Base-by-base conservation (phyloP, 1,140 invertebrate genomes). In the Oryzaephilus surinamensis region DNA sequence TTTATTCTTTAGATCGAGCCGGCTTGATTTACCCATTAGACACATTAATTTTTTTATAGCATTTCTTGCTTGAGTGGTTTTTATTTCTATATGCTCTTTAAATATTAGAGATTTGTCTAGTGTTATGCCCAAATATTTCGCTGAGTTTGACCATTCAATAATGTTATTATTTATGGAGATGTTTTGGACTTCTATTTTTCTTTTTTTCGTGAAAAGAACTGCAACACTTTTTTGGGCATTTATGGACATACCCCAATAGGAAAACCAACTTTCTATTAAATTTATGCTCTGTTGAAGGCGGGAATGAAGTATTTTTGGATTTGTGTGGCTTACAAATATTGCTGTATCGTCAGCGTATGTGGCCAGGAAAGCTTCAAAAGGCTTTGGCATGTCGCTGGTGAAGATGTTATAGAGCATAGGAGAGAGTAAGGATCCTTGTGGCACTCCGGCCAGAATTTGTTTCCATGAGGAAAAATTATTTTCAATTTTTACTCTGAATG, bases 301-400 rank as follows among this genome's bases (percentile, higher is more conserved):
- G 3, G 32, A 33, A 32, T 17, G 15, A 10, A 18, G 13, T 8
- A n/a, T 41, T 5, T 13, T 32, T 10, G 20, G 15, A 11, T 10
- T 15, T 14, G 10, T n/a, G 10, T 6, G 11, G 32, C 33, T 16
- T 12, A 19, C 13, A 14, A 14, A 21, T 13, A 45, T 30, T 37
- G 51, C 45, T 2, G 51, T 54, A 18, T 55, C 49, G 33, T 55
- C 55, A 2, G 53, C 55, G 34, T 35, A 55, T 3, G 32, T 21
- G 3, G 49, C 51, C 4, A 52, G 12, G 3, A 35, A 20, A 10
- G 48, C 38, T n/a, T 38, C 36, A 14, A 34, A 11, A 16, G 40
- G 44, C 16, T 24, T 46, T 10, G 51, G 47, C 3, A 55, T 47
- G 31, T 57, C 51, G n/a, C 40, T 42, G 6, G 45, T 39, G 16